Evolutionary conservation across 2,113 vertebrate species (phyloP), one percentile per base, ranked within the genome.

Genomic region (Oenanthe oenanthe): DNA sequence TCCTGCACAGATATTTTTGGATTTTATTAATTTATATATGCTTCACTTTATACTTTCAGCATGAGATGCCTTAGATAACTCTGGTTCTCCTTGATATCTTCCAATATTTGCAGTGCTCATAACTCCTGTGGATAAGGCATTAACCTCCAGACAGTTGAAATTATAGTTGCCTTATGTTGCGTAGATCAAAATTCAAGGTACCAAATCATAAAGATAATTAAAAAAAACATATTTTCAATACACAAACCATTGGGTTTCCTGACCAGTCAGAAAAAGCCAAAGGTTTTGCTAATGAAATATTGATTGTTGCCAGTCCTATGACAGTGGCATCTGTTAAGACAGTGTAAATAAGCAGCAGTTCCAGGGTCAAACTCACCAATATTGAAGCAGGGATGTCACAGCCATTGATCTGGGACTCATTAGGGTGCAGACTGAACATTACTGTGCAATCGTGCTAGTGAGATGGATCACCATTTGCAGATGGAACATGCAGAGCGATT

Each of bases 231-330:
- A 32, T 82, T 87, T 88, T 78, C 66, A 61, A 51, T 89, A 61
- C 2, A 2, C 6, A 87, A 81, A 76, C 16, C 12, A 58, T 51
- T 62, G 9, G 4, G 26, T 81, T 92, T 92, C 54, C 32, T 81
- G 50, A 85, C 40, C 25, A 77, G 80, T 67, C 45, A 81, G 80
- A 68, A 78, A 29, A 92, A 92, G 61, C 45, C 72, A 42, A 89
- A 87, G 57, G 91, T 78, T 91, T 96, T 95, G 85, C 57, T 95
- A 95, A 96, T 92, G 93, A 93, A 96, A 92, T 96, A 97, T 97
- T 95, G 96, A 97, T 96, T 89, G 62, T 85, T 96, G 73, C 73
- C 50, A 54, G 57, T 89, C 34, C 77, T 95, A 72, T 91, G 93
- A 93, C 87, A 96, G 89, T 82, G 66, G 42, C 54, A 89, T 78